These are phyloP conservation scores for Sebastes reedi DNA, from an alignment of 2,797 vertebrate genomes.

Conservation along the genomic window DNA sequence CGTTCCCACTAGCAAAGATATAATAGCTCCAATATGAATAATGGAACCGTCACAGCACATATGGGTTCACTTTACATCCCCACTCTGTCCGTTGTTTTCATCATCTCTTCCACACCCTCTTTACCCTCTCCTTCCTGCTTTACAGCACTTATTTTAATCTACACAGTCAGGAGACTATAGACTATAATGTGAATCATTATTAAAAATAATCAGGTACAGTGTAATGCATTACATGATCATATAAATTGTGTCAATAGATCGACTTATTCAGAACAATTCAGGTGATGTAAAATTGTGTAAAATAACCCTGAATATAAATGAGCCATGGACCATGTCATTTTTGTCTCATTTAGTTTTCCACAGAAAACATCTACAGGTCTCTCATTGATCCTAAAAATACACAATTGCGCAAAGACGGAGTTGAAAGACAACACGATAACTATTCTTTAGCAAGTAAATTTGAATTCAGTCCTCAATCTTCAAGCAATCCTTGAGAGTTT, in stretches of 20 bases:
- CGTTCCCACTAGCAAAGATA: slow-evolving; percentile 29
- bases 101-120: slow-evolving; percentile 1
- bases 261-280: background rate
- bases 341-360: background rate
- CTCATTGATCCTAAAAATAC: slow-evolving; percentile 12
- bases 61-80: slow-evolving; percentile 40
- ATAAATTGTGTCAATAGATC: background rate
- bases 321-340: background rate
- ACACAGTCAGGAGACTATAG: background rate
- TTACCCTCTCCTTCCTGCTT: background rate
- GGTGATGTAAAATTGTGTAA: background rate
- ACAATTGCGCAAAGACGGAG: background rate
- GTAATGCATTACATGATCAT: background rate
- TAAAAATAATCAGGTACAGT: background rate
- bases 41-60: slow-evolving; percentile 46
- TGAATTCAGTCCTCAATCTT: slow-evolving; percentile 29
- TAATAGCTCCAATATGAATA: slow-evolving; percentile 60
- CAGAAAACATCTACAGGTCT: background rate
- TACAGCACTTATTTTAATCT: background rate
- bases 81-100: slow-evolving; percentile 1
- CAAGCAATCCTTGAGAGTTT: slow-evolving; percentile 29
- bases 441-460: slow-evolving; percentile 9
- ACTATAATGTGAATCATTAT: background rate
- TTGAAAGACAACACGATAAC: slow-evolving; percentile 9
- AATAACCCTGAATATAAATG: background rate